Conservation (phyloP, 2,113 vertebrate species). For the Motacilla alba region DNA sequence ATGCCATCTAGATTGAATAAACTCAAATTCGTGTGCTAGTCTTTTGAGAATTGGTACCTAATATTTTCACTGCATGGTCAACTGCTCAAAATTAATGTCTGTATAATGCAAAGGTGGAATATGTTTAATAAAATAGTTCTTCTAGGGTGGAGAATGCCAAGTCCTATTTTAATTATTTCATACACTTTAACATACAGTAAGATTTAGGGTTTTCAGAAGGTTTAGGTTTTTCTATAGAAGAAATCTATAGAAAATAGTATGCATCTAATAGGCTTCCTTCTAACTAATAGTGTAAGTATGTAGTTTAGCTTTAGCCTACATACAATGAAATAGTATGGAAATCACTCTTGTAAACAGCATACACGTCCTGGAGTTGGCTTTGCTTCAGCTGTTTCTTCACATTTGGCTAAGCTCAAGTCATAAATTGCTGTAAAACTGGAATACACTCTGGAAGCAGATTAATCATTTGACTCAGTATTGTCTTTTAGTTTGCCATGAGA, state of each 20-base stretch:
- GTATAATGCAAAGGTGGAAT: not conserved
- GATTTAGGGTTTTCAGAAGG: not conserved
- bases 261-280: not conserved
- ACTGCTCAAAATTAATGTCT: not conserved
- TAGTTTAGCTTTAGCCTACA: not conserved
- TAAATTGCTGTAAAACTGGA: slow-evolving; percentile 48
- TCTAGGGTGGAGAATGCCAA: not conserved
- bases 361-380: not conserved
- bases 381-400: slow-evolving; percentile 48
- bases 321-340: not conserved
- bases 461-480: slow-evolving; percentile 60
- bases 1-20: not conserved
- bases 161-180: not conserved
- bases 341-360: not conserved
- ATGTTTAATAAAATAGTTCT: not conserved
- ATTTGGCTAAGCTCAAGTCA: slow-evolving; percentile 33
- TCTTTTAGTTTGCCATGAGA: slow-evolving; percentile 29
- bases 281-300: not conserved
- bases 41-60: not conserved
- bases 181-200: not conserved
- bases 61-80: not conserved
- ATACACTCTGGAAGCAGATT: slow-evolving; percentile 37
- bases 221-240: not conserved
- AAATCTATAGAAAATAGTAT: not conserved
- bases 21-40: not conserved